A percentile compares a stretch with the other conserved stretches of the same genome.
Conservation (phyloP, 2,113 vertebrate species). For the human (Homo sapiens) region GRCh38 chr4:80087501-80088000, state of each 20-base stretch:
- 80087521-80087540: background rate
- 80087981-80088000: background rate
- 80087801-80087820: background rate
- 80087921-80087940: background rate
- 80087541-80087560: background rate
- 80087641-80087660: background rate
- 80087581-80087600: background rate
- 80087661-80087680: background rate
- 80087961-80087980: background rate
- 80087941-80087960: background rate
- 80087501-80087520: background rate
- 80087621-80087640: background rate
- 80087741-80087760: background rate
- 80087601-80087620: background rate
- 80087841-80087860: background rate
- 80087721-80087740: background rate
- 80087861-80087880: background rate
- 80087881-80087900: background rate
- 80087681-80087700: conserved; percentile 32
- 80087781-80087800: background rate
- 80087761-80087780: background rate
- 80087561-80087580: background rate
- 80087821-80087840: background rate
- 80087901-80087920: background rate
- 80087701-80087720: background rate